Evolutionary conservation across 1,140 invertebrate genomes (phyloP).

Genomic region (Cylas formicarius): DNA sequence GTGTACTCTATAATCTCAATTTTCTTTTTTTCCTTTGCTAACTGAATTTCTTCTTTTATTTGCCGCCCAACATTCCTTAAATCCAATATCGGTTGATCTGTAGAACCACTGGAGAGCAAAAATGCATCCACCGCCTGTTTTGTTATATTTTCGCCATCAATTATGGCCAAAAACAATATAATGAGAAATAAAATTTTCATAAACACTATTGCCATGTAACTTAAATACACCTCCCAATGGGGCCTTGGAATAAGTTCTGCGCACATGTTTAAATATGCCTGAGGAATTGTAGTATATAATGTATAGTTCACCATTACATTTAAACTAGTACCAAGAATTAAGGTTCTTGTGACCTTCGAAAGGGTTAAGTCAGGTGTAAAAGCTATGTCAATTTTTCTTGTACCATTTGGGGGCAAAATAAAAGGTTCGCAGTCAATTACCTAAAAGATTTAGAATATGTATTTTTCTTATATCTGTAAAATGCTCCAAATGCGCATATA

Average conservation of each 20-base stretch:
- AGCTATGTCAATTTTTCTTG: slow-evolving; percentile 80
- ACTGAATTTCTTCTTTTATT: slow-evolving; percentile 33
- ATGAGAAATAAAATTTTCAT: slow-evolving; percentile 59
- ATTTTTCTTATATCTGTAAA: too few relatives aligned
- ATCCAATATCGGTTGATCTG: slow-evolving; percentile 53
- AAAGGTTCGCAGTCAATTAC: slow-evolving; percentile 75
- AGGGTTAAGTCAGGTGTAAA: slow-evolving; percentile 92
- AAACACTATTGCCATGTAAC: slow-evolving; percentile 59
- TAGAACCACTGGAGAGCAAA: slow-evolving; percentile 39
- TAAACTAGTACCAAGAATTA: slow-evolving; percentile 54
- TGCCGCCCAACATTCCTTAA: slow-evolving; percentile 43
- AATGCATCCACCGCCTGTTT: slow-evolving; percentile 38
- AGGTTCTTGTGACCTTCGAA: slow-evolving; percentile 62
- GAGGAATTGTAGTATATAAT: slow-evolving; percentile 73
- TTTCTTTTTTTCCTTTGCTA: slow-evolving; percentile 23
- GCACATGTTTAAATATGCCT: slow-evolving; percentile 67
- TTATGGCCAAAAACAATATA: slow-evolving; percentile 60
- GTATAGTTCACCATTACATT: slow-evolving; percentile 59
- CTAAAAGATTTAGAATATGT: too few relatives aligned
- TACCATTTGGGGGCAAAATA: slow-evolving; percentile 70
- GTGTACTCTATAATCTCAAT: too few relatives aligned
- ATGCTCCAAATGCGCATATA: too few relatives aligned
- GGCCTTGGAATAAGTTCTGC: slow-evolving; percentile 66
- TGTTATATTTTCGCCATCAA: slow-evolving; percentile 69
- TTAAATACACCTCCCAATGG: slow-evolving; percentile 67